A percentile compares a stretch with the other conserved stretches of the same genome.
Evolutionary conservation across 2,888 invertebrate species (phyloP).

Genomic region (Cryptus viduatorius): DNA sequence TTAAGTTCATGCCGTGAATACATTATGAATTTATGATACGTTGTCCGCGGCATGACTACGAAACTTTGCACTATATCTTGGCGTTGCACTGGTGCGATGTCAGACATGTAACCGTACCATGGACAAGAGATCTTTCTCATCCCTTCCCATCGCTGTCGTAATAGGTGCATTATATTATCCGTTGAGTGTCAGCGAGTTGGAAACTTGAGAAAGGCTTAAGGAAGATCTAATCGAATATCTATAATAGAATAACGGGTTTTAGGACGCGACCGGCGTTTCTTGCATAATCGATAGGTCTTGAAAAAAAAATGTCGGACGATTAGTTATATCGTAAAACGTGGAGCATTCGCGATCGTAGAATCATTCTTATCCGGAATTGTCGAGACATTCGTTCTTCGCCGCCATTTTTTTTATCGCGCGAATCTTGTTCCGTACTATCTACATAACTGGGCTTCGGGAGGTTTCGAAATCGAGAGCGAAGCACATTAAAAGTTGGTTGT

Average conservation of each 20-base stretch:
- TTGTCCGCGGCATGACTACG: constrained; percentile 53
- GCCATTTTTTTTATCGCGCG: constrained; percentile 11
- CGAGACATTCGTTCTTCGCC: neutral
- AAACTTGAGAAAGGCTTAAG: constrained; percentile 1
- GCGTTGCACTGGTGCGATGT: constrained; percentile 27
- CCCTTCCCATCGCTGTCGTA: neutral
- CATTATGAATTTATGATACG: constrained; percentile 64
- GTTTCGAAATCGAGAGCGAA: constrained; percentile 46
- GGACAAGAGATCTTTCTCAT: constrained; percentile 27
- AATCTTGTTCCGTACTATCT: constrained; percentile 12
- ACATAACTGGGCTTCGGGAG: neutral
- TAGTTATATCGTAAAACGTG: neutral
- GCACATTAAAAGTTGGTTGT: constrained; percentile 60
- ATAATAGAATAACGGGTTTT: neutral
- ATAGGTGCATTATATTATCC: constrained; percentile 23
- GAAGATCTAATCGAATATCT: neutral
- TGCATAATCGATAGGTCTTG: neutral
- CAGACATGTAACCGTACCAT: constrained; percentile 24
- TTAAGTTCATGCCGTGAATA: constrained; percentile 64
- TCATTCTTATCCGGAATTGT: constrained; percentile 1
- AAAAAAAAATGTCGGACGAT: neutral
- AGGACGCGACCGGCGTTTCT: neutral
- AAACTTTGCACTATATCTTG: constrained; percentile 55
- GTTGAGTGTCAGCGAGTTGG: neutral
- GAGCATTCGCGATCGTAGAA: neutral